Evolutionary conservation across 2,113 vertebrate genomes (phyloP).

Genomic region (Oreocharis arfaki): DNA sequence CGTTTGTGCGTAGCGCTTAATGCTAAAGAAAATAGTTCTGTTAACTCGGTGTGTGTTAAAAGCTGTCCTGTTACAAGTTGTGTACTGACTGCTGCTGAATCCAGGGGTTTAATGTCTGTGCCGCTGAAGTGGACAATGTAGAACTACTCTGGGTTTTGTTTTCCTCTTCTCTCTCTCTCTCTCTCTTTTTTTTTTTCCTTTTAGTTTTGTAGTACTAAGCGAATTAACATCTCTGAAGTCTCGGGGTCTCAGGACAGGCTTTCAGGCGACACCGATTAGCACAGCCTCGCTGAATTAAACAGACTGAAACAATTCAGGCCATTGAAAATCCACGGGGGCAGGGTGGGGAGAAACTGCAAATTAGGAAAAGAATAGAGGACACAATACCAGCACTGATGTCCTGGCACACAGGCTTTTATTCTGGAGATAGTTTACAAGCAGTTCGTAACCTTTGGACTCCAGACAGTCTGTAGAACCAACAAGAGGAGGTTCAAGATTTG

Average conservation of each 20-base stretch:
- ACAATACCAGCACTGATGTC: constrained; percentile 40
- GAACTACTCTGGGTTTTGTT: background rate
- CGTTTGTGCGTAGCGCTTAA: background rate
- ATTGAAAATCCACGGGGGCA: constrained; percentile 39
- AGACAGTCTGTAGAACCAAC: constrained; percentile 69
- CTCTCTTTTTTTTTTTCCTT: no score
- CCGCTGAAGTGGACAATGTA: background rate
- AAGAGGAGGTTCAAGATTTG: constrained; percentile 50
- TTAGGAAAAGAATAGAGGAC: constrained; percentile 48
- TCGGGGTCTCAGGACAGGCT: background rate
- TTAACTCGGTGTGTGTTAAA: background rate
- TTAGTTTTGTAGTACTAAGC: background rate
- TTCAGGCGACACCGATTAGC: constrained; percentile 45
- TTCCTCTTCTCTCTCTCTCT: background rate
- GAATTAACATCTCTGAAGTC: constrained; percentile 51
- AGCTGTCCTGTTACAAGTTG: background rate
- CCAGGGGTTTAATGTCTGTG: background rate
- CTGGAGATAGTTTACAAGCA: constrained; percentile 73
- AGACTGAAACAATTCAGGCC: constrained; percentile 27
- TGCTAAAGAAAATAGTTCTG: background rate
- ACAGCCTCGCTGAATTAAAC: background rate
- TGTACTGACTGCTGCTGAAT: background rate
- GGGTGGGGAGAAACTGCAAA: constrained; percentile 32
- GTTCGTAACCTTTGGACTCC: constrained; percentile 78
- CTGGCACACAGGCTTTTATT: constrained; percentile 67